Percentiles rank a stretch among this genome's conserved stretches.
phyloP scores from a whole-genome alignment of 1,140 invertebrate genomes.

The Chlorops oryzae region DNA sequence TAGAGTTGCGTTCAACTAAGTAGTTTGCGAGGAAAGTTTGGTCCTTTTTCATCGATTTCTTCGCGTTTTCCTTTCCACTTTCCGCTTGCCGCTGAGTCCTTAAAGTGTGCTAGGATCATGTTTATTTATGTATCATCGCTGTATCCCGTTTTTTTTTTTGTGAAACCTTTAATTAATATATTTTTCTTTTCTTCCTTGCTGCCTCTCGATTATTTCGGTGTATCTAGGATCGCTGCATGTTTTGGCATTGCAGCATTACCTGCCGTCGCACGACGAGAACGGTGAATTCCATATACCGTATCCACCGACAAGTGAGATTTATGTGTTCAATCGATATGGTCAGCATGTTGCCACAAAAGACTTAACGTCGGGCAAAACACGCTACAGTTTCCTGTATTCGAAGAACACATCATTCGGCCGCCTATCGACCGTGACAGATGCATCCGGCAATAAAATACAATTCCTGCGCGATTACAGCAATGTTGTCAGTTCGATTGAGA shows the following conservation, averaged over 20 bases:
- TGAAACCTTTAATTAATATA: too few species aligned
- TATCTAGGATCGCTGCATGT: slow-evolving; percentile 70
- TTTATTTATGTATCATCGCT: too few species aligned
- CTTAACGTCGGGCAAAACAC: slow-evolving; percentile 81
- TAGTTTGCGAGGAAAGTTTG: too few species aligned
- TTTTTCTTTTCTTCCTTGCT: not conserved
- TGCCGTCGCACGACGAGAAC: slow-evolving; percentile 81
- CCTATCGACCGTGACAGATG: slow-evolving; percentile 85
- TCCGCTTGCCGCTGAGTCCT: too few species aligned
- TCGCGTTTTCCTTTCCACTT: too few species aligned
- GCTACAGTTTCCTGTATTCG: slow-evolving; percentile 92
- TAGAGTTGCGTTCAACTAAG: too few species aligned
- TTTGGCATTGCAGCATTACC: slow-evolving; percentile 80
- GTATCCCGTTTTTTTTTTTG: too few species aligned
- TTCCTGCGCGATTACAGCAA: slow-evolving; percentile 86
- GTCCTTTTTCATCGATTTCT: too few species aligned
- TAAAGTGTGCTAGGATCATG: too few species aligned
- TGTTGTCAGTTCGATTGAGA: slow-evolving; percentile 86
- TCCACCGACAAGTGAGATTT: slow-evolving; percentile 84
- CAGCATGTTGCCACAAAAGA: slow-evolving; percentile 92
- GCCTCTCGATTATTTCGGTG: too few species aligned
- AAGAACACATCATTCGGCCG: slow-evolving; percentile 95
- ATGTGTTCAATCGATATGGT: slow-evolving; percentile 90
- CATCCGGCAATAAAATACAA: slow-evolving; percentile 87
- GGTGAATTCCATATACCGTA: slow-evolving; percentile 91